These are phyloP conservation scores for Lordiphosa stackelbergi DNA, from an alignment of 1,140 invertebrate species.

Conservation along the genomic window DNA sequence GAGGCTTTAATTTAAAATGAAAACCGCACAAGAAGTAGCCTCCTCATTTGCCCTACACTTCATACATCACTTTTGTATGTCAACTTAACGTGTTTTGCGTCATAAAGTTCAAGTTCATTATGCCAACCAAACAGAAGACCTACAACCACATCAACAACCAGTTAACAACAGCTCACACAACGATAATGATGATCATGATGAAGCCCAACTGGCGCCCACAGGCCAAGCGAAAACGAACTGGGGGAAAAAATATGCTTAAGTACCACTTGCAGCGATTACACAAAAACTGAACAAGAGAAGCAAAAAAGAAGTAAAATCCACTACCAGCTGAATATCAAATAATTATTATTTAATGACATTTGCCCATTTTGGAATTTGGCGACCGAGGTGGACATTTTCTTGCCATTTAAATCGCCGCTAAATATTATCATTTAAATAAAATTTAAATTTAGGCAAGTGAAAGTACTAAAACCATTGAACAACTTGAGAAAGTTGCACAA, in stretches of 20 bases:
- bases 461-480: conserved; percentile 61
- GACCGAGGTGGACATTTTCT: conserved; percentile 21
- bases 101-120: conserved; percentile 74
- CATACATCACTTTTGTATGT: conserved; percentile 35
- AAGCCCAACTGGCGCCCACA: conserved; percentile 33
- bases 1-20: not conserved
- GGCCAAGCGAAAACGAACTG: conserved; percentile 21
- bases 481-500: conserved; percentile 56
- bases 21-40: conserved; percentile 10
- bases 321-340: conserved; percentile 49
- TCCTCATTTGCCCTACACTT: conserved; percentile 34
- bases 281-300: conserved; percentile 27
- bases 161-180: conserved; percentile 30
- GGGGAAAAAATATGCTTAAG: conserved; percentile 43
- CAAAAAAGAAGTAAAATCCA: conserved; percentile 30
- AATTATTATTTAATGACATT: conserved; percentile 69
- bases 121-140: conserved; percentile 38
- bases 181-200: conserved; percentile 8
- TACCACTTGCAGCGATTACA: conserved; percentile 65
- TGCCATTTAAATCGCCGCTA: conserved; percentile 12
- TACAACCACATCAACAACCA: conserved; percentile 32
- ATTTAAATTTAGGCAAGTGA: conserved; percentile 48
- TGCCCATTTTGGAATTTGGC: conserved; percentile 15
- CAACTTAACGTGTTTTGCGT: conserved; percentile 69
- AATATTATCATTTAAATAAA: conserved; percentile 62